Conservation (phyloP, 2,797 vertebrate genomes). For the Microctenopoma steveboyesi region DNA sequence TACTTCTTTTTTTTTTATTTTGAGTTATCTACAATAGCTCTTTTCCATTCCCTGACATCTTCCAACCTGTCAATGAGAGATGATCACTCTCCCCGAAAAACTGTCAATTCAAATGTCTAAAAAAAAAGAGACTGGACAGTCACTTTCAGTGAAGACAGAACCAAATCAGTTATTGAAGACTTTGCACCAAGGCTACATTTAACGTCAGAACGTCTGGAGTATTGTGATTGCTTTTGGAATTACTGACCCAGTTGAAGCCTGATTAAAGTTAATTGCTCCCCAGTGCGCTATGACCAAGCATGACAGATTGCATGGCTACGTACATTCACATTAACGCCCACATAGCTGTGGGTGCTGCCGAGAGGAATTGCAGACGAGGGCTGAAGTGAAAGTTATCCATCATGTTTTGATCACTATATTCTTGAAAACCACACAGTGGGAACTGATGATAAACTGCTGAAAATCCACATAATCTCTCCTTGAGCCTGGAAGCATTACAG, state of each 20-base stretch:
- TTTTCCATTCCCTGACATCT: no score
- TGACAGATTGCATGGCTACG: conserved; percentile 60
- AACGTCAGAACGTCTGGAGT: conserved; percentile 49
- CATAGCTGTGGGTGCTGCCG: conserved; percentile 47
- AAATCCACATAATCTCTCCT: conserved; percentile 34
- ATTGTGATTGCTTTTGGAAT: conserved; percentile 68
- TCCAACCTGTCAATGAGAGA: no score
- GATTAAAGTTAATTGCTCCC: conserved; percentile 75
- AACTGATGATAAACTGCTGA: conserved; percentile 49
- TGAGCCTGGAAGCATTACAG: conserved; percentile 12
- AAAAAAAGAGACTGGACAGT: background rate
- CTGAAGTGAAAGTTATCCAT: conserved; percentile 70
- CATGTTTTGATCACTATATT: conserved; percentile 64
- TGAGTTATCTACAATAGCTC: no score
- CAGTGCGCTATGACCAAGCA: conserved; percentile 53
- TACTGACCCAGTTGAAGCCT: conserved; percentile 64
- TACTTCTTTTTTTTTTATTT: no score
- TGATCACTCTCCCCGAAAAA: background rate
- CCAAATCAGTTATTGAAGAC: conserved; percentile 8
- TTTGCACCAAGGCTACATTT: conserved; percentile 20
- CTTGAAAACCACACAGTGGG: conserved; percentile 45
- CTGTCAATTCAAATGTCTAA: background rate
- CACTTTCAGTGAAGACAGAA: background rate
- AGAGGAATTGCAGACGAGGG: conserved; percentile 44
- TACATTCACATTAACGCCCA: conserved; percentile 52